Evolutionary conservation across 1,140 invertebrate species (phyloP).

Genomic region (Acromyrmex charruanus): DNA sequence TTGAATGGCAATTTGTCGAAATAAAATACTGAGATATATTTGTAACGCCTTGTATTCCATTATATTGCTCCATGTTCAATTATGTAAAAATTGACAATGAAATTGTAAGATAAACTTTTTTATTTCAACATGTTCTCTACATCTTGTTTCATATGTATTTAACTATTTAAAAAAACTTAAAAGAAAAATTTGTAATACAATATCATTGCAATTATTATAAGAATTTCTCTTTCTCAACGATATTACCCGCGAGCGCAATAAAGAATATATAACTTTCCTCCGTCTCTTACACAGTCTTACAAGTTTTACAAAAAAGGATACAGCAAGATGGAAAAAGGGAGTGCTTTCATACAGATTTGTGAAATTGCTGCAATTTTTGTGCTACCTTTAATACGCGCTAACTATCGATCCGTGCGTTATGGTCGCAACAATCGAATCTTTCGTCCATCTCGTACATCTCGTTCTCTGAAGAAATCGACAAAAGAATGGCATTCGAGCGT

Average conservation of each 20-base stretch:
- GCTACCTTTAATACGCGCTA: slow-evolving; percentile 51
- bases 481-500: slow-evolving; percentile 44
- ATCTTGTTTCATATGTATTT: neutral
- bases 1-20: neutral
- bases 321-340: slow-evolving; percentile 11
- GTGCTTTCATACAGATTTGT: slow-evolving; percentile 43
- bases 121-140: neutral
- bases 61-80: neutral
- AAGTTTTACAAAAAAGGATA: slow-evolving; percentile 6
- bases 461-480: slow-evolving; percentile 49
- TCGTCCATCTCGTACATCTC: slow-evolving; percentile 26
- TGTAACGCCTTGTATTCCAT: neutral
- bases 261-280: neutral
- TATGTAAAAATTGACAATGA: neutral
- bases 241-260: slow-evolving; percentile 8
- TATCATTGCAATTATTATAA: slow-evolving; percentile 2
- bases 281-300: neutral
- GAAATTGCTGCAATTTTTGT: slow-evolving; percentile 63
- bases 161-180: neutral
- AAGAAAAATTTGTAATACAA: neutral
- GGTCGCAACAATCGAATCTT: slow-evolving; percentile 34
- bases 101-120: neutral
- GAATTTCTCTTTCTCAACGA: neutral
- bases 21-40: neutral
- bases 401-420: slow-evolving; percentile 63